These are phyloP conservation scores for Venustaconcha ellipsiformis DNA, from an alignment of 1,140 invertebrate species.

Conservation along the genomic window DNA sequence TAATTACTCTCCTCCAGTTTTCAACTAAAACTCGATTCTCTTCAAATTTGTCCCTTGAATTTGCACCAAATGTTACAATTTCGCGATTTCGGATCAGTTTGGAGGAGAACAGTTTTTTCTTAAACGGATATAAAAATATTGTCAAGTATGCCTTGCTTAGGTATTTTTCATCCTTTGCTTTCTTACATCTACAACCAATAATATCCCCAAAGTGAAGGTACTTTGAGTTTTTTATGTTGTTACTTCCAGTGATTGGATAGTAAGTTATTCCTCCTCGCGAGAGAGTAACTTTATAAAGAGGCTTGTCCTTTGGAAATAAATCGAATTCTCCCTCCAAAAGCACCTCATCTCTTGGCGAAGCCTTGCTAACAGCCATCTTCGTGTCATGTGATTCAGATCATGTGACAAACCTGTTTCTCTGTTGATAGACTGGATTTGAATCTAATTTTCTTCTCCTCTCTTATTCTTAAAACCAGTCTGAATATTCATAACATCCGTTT, in stretches of 20 bases:
- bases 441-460: too few relatives aligned
- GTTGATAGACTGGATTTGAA: too few relatives aligned
- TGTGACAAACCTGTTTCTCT: too few relatives aligned
- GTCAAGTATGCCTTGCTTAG: constrained; percentile 28
- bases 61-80: constrained; percentile 22
- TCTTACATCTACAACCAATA: constrained; percentile 28
- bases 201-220: constrained; percentile 36
- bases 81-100: constrained; percentile 15
- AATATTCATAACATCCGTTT: background rate
- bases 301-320: constrained; percentile 28
- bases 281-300: constrained; percentile 18
- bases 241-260: constrained; percentile 15
- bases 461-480: background rate
- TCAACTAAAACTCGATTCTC: constrained; percentile 22
- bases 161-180: constrained; percentile 28
- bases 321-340: constrained; percentile 30
- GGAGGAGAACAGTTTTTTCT: constrained; percentile 28
- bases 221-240: constrained; percentile 23
- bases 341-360: constrained; percentile 20
- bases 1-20: constrained; percentile 28
- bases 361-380: constrained; percentile 8
- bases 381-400: constrained; percentile 2
- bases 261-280: constrained; percentile 24
- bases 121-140: constrained; percentile 25
- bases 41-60: constrained; percentile 20